Conservation (phyloP, 2,113 vertebrate species). For the Toxotes jaculatrix region DNA sequence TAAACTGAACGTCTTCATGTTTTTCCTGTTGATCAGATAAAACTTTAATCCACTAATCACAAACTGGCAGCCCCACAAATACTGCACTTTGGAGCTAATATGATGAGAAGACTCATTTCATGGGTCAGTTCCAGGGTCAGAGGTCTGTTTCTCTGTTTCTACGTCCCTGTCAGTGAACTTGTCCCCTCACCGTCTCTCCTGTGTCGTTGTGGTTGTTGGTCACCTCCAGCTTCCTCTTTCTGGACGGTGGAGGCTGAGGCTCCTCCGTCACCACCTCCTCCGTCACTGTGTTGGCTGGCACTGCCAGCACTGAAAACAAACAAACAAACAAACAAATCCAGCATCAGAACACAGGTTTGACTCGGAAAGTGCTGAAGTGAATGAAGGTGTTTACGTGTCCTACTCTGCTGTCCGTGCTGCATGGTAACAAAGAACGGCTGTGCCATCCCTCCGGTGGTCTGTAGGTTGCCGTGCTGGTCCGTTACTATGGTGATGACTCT, state of each 20-base stretch:
- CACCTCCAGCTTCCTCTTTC: constrained; percentile 84
- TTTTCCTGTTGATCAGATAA: no score
- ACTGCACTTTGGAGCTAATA: no score
- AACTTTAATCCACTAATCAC: no score
- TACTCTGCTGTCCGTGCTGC: constrained; percentile 91
- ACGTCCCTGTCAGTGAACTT: not conserved
- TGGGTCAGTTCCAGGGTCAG: no score
- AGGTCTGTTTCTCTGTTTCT: not conserved
- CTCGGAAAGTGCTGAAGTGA: not conserved
- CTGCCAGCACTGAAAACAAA: constrained; percentile 85
- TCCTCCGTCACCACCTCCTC: constrained; percentile 86
- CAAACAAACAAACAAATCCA: not conserved
- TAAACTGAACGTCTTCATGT: no score
- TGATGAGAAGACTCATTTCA: no score
- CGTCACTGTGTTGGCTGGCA: constrained; percentile 87
- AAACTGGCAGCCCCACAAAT: no score
- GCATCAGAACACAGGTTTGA: not conserved
- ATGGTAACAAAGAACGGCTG: constrained; percentile 91
- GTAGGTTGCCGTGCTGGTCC: constrained; percentile 88
- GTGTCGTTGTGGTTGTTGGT: constrained; percentile 68
- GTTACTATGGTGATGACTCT: constrained; percentile 92
- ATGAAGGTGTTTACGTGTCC: not conserved
- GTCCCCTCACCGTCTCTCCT: constrained; percentile 80
- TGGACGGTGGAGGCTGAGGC: constrained; percentile 76
- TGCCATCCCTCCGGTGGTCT: constrained; percentile 80